A percentile compares a stretch with the other conserved stretches of the same genome.
phyloP scores from a whole-genome alignment of 1,140 invertebrate genomes.

The Pissodes strobi region DNA sequence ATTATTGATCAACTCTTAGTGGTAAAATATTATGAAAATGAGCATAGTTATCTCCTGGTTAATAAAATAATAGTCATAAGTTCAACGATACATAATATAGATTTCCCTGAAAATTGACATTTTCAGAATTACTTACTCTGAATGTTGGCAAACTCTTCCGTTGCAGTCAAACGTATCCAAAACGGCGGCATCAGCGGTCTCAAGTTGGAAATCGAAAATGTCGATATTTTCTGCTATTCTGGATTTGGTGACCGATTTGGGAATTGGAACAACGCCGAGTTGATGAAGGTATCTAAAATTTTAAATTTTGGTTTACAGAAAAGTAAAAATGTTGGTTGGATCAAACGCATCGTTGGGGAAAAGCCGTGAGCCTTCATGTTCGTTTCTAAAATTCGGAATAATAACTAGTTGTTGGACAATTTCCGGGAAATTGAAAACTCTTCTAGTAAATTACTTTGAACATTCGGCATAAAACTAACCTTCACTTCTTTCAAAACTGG shows the following conservation, averaged over 20 bases:
- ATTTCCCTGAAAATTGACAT: too few relatives aligned
- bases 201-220: constrained; percentile 44
- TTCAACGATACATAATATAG: neutral
- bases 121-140: constrained; percentile 47
- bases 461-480: too few relatives aligned
- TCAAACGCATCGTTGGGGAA: too few relatives aligned
- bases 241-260: constrained; percentile 42
- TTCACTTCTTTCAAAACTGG: too few relatives aligned
- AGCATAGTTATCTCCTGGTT: too few relatives aligned
- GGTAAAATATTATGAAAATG: too few relatives aligned
- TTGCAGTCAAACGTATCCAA: constrained; percentile 47
- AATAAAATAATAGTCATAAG: neutral
- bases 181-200: constrained; percentile 35
- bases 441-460: too few relatives aligned
- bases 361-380: too few relatives aligned
- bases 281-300: constrained; percentile 39
- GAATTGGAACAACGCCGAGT: constrained; percentile 41
- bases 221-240: constrained; percentile 42
- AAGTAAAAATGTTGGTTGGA: constrained; percentile 58
- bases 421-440: too few relatives aligned
- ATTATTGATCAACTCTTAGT: too few relatives aligned
- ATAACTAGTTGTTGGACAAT: too few relatives aligned
- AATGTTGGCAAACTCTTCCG: constrained; percentile 44
- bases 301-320: neutral
- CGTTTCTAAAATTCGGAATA: too few relatives aligned